Evolutionary conservation across 35 echinoderm and acorn worm species (phyloP).

Genomic region (Lytechinus variegatus): DNA sequence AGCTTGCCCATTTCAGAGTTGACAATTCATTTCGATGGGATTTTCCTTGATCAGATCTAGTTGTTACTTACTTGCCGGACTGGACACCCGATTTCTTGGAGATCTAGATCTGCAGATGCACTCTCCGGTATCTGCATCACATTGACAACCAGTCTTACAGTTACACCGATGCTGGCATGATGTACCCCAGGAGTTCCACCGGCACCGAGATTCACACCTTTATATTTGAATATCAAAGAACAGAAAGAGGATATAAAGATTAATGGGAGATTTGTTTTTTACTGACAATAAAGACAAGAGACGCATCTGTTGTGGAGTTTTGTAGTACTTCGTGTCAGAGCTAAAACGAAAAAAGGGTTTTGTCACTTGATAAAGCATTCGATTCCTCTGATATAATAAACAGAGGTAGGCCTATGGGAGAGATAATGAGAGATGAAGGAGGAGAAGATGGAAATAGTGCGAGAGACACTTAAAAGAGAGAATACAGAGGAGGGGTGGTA

Average conservation of each 20-base stretch:
- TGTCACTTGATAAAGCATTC: too few relatives aligned
- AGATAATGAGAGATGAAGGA: background rate
- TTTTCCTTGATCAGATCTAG: background rate
- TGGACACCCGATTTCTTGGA: background rate
- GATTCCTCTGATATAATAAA: too few relatives aligned
- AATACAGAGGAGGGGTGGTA: background rate
- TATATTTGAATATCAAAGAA: background rate
- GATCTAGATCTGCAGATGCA: background rate
- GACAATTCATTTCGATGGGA: too few relatives aligned
- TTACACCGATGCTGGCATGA: background rate
- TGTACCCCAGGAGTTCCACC: constrained; percentile 4
- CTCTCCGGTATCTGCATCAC: background rate
- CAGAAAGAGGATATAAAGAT: background rate
- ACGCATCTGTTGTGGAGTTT: background rate
- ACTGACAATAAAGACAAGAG: background rate
- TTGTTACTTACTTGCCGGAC: background rate
- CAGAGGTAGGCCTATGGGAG: background rate
- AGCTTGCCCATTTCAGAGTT: too few relatives aligned
- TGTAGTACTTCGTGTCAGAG: background rate
- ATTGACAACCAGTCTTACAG: background rate
- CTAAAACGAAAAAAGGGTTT: background rate
- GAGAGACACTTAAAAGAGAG: too few relatives aligned
- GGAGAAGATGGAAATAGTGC: background rate
- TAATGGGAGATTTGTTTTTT: background rate
- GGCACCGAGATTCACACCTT: background rate